Conservation (phyloP, 2,113 vertebrate species). For the Nanorana parkeri region DNA sequence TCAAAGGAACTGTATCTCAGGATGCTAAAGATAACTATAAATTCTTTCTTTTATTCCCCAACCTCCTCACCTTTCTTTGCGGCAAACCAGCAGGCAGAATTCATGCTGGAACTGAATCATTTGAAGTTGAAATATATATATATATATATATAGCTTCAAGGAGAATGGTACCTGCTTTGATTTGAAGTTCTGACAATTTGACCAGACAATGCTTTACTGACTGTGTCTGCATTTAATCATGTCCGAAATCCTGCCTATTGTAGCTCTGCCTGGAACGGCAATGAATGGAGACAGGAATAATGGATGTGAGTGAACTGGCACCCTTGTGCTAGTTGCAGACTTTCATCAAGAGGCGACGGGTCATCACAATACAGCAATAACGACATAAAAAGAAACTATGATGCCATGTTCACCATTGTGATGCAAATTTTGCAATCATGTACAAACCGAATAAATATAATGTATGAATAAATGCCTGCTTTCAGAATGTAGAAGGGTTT, state of each 20-base stretch:
- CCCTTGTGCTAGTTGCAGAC: background rate
- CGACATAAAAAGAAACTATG: too few species aligned
- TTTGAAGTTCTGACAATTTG: slow-evolving; percentile 18
- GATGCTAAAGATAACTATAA: background rate
- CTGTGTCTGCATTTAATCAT: slow-evolving; percentile 33
- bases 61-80: slow-evolving; percentile 4
- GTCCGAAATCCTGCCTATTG: slow-evolving; percentile 23
- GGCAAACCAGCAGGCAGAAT: slow-evolving; percentile 35
- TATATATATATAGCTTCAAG: slow-evolving; percentile 43
- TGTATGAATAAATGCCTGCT: too few species aligned
- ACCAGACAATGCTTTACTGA: slow-evolving; percentile 38
- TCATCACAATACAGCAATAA: background rate
- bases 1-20: slow-evolving; percentile 2
- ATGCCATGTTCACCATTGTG: too few species aligned
- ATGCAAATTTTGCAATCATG: background rate
- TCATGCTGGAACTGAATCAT: slow-evolving; percentile 23
- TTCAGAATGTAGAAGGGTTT: too few species aligned
- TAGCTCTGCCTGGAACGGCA: background rate
- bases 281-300: background rate
- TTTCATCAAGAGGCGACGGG: background rate
- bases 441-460: too few species aligned
- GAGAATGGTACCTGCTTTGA: background rate
- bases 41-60: background rate
- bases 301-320: background rate
- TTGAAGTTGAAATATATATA: slow-evolving; percentile 36